Evolutionary conservation across 2,113 vertebrate genomes (phyloP).

Genomic region (Isurus oxyrinchus): DNA sequence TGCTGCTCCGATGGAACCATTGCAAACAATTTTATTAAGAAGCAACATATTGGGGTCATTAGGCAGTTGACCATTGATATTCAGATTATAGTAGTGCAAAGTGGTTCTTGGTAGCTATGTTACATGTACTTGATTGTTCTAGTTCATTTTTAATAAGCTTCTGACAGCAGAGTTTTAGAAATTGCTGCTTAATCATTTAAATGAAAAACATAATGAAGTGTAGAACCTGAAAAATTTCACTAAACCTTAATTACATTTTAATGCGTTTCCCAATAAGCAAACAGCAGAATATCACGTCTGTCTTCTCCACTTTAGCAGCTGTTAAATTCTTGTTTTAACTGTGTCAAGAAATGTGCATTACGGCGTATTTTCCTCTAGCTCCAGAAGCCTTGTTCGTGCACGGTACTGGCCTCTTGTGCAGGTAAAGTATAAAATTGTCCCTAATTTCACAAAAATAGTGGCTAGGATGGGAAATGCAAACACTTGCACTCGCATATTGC

Average conservation of each 20-base stretch:
- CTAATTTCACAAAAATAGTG: neutral
- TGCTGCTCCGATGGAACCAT: neutral
- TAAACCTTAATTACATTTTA: constrained; percentile 22
- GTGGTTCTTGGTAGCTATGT: neutral
- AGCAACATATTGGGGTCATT: neutral
- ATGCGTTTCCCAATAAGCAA: neutral
- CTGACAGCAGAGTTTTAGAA: neutral
- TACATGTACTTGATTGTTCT: neutral
- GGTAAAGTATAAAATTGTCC: neutral
- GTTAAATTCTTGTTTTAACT: neutral
- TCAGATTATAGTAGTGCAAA: neutral
- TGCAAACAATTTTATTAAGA: constrained; percentile 9
- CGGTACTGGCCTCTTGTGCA: neutral
- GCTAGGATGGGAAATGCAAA: neutral
- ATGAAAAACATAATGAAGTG: constrained; percentile 35
- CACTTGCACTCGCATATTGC: neutral
- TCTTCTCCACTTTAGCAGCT: neutral
- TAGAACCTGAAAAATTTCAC: constrained; percentile 1
- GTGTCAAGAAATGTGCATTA: neutral
- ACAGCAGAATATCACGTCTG: neutral
- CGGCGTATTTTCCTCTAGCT: neutral
- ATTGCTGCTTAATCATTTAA: constrained; percentile 17
- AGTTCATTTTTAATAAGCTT: constrained; percentile 24
- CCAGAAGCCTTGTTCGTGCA: neutral
- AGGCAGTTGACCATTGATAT: neutral